Base-by-base conservation (phyloP, 2,797 vertebrate species). In the Chaenodraco wilsoni region DNA sequence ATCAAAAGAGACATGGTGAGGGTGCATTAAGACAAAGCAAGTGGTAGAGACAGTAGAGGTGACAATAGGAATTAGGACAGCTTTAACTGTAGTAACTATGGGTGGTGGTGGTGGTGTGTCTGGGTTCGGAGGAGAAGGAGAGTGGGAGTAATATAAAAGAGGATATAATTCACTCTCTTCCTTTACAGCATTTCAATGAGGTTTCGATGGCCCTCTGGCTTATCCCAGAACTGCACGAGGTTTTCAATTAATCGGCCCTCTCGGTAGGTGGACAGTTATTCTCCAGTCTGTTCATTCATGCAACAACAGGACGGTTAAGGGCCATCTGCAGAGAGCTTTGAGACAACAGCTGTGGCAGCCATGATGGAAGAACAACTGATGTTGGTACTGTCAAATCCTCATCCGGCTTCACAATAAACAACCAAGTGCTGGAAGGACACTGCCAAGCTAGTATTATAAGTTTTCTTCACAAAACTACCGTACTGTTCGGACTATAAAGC, bases 1-100 rank as follows among this genome's bases (percentile, higher is more conserved):
- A 33, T 23, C 66, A 54, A 33, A 16, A 61, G 23, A 52, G 14
- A 23, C 7, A 33, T 14, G 21, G 15, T 19, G 3, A 62, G 19
- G 17, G 19, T 9, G 12, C 49, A 63, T 16, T n/a, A 17, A 68
- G 61, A 71, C 44, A 69, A 72, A 76, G 50, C 3, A 15, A 57
- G 16, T 73, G 61, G 62, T 76, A 50, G 50, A 37, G 19, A 55
- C 48, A 31, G 1, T 5, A 43, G 60, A 81, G 69, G 65, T 72
- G 82, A 78, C 55, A 77, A 80, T 41, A 51, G 44, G 67, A 84
- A 88, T 81, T 64, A 84, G 81, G 69, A 44, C 80, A 45, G 61
- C 76, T 86, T 72, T 85, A 88, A 80, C 81, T 44, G 48, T 8
- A 45, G 44, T 15, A 58, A 59, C 72, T 45, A 9, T 13, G 27